Base-by-base conservation (phyloP, 2,888 invertebrate species). In the Andrena trimmerana region DNA sequence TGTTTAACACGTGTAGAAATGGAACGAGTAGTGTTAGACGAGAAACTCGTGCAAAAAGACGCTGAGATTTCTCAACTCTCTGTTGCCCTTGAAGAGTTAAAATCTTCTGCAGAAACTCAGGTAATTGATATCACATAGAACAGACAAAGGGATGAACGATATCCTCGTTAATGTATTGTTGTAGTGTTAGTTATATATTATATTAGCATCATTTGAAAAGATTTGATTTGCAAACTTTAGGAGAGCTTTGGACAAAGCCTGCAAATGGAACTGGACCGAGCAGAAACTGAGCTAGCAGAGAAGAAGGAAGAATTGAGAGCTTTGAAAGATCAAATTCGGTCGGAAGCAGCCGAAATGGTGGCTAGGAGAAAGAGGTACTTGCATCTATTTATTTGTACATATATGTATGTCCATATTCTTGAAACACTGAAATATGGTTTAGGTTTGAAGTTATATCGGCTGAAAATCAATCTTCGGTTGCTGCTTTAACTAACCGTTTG, bases 231-330 rank as follows among this genome's bases (percentile, higher is more conserved):
- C 71, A 10, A 69, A 78, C 78, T 79, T 50, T 78, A 92, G 93
- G 93, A 92, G 70, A 94, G 93, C 81, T 93, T 93, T 65, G 92
- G 93, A 76, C 93, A 93, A 76, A 94, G 94, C 82, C 88, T 94
- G 20, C 94, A 94, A 86, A 85, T 90, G 16, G 94, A 94, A 81
- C 85, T 94, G 42, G 94, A 94, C 81, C 90, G 91, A 4, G 92
- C 92, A 0, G 94, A 94, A 80, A 90, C 91, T 0, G 94, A 93
- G 74, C 85, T 94, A 6, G 91, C 90, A 13, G 93, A 92, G n/a
- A 92, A 92, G 36, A 94, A 92, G 68, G 91, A 91, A 68, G 93
- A 94, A 76, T 69, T 94, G 10, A 87, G 90, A 75, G 87, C 90
- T 42, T 78, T 94, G 31, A 94, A 94, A 68, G 93, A 93, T 83